Evolutionary conservation across 1,140 invertebrate genomes (phyloP), one percentile per base, ranked within the genome.

Genomic region (Platyscapa corneri): DNA sequence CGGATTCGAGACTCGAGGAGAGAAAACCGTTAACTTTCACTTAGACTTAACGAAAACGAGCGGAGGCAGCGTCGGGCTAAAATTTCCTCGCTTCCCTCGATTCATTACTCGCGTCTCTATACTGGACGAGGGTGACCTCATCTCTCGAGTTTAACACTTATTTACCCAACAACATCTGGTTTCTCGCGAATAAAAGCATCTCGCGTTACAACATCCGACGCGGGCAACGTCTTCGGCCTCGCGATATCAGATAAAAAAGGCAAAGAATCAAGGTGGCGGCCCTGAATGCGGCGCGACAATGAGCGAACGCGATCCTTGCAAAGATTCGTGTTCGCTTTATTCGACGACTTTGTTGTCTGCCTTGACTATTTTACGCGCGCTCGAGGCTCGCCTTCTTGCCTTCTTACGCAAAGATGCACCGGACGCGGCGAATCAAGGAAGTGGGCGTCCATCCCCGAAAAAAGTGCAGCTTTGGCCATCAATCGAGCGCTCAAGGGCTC

Each of bases 311-410:
- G 42, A 74, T 74, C 70, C 72, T 32, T n/a, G 42, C 27, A 30
- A 75, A 39, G 49, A 75, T 82, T 82, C 30, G 60, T 75, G 75
- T 60, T 81, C 18, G n/a, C 67, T n/a, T 32, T 67, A 18, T 49
- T 39, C 27, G 39, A 0, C 18, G 14, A 65, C 27, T 67, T 18
- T 70, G n/a, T 46, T 12, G 6, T 27, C 27, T n/a, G 23, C n/a
- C 27, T 74, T 42, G 7, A 2, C 67, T 37, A 5, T 6, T 32
- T 74, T 42, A 6, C 37, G n/a, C 18, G 37, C 42, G 20, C 34
- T 27, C 32, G 3, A 27, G 70, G 49, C 76, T 84, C 83, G 83
- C 83, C 83, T 84, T 84, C 76, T 84, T 79, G 76, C 76, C 83
- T 84, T 79, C 83, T 75, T n/a, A 64, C 37, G 27, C 12, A 56